Evolutionary conservation across 2,113 vertebrate genomes (phyloP), one percentile per base, ranked within the genome.

Genomic region (Varanus komodoensis): DNA sequence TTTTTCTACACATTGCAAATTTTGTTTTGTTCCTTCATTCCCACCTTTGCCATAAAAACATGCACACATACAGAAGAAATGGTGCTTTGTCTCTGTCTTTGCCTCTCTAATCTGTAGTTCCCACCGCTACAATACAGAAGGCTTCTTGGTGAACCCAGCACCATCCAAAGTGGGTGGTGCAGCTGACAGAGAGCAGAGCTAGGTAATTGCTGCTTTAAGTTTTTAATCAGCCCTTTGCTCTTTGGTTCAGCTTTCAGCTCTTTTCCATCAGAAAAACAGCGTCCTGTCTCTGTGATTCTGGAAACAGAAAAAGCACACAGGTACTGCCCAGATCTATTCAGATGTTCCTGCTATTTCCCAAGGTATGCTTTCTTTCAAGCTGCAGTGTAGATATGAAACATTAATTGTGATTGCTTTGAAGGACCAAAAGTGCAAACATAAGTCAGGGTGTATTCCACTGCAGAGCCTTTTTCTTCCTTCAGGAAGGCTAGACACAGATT

Each of bases 291-390:
- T 34, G 29, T 48, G 8, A 15, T 73, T 69, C 19, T 67, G 6
- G 48, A 91, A 57, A 84, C 86, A 78, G 14, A 17, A 67, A 64
- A 3, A 88, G n/a, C 6, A n/a, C 38, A 23, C 25, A 86, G 74
- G 19, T 48, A 69, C 80, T 88, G 82, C 34, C 61, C 90, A 88
- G 50, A 25, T 69, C 50, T 71, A 34, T 84, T 69, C 87, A 71
- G 50, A 71, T 84, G 86, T 84, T 71, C 86, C 86, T 73, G 90
- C 74, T 91, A 32, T 86, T 90, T 92, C 57, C 85, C 90, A 78
- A 14, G 3, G 44, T 50, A 90, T 54, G 19, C 8, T 92, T 0
- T 0, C 11, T 82, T 92, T 92, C 74, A 52, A 54, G 86, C n/a
- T 0, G 0, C 0, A 17, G 38, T 87, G 50, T 61, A 50, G 32